Evolutionary conservation across 1,140 invertebrate genomes (phyloP).

Genomic region (Drosophila suzukii): DNA sequence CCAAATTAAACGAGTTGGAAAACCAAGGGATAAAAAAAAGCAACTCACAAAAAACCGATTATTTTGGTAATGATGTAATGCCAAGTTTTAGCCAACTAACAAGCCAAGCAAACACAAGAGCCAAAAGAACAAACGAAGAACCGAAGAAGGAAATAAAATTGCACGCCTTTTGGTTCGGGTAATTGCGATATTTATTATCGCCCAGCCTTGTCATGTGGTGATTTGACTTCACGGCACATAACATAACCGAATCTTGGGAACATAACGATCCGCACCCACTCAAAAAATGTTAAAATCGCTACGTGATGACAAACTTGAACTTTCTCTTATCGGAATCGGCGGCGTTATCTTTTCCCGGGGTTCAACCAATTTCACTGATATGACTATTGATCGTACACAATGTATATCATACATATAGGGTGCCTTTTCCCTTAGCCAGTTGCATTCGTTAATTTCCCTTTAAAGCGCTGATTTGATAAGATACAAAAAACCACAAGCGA

Average conservation of each 20-base stretch:
- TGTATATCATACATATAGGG: slow-evolving; percentile 12
- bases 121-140: slow-evolving; percentile 16
- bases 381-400: slow-evolving; percentile 31
- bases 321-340: slow-evolving; percentile 44
- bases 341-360: slow-evolving; percentile 52
- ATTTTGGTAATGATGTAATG: slow-evolving; percentile 66
- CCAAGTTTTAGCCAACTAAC: slow-evolving; percentile 45
- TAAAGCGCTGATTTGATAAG: slow-evolving; percentile 29
- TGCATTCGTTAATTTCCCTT: slow-evolving; percentile 28
- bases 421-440: slow-evolving; percentile 6
- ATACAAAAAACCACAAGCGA: slow-evolving; percentile 16
- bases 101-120: slow-evolving; percentile 27
- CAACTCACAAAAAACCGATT: slow-evolving; percentile 1
- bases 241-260: neutral
- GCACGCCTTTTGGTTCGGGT: slow-evolving; percentile 67
- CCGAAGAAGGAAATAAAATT: slow-evolving; percentile 49
- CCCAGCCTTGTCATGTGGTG: slow-evolving; percentile 22
- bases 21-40: slow-evolving; percentile 7
- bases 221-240: slow-evolving; percentile 1
- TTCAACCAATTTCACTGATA: slow-evolving; percentile 56
- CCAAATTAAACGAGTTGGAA: slow-evolving; percentile 48
- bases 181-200: slow-evolving; percentile 60
- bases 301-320: slow-evolving; percentile 51
- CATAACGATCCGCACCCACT: slow-evolving; percentile 10
- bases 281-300: slow-evolving; percentile 5